phyloP scores from a whole-genome alignment of 2,797 vertebrate genomes.

The Cyprinodon diabolis region DNA sequence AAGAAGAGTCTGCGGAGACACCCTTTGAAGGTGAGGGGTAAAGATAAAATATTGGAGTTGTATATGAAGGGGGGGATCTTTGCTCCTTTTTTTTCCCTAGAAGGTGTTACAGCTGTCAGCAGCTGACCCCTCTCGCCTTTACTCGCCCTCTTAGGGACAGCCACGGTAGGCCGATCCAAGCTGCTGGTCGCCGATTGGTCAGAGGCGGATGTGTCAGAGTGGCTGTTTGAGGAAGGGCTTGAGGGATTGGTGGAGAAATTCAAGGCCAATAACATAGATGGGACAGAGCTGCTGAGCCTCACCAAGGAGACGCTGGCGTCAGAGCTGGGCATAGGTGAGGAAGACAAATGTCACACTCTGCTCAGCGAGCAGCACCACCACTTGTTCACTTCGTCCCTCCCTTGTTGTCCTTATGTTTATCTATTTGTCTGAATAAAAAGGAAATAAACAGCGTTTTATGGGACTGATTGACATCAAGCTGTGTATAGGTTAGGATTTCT shows the following conservation, averaged over 20 bases:
- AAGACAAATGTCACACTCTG: conserved; percentile 35
- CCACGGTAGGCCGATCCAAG: conserved; percentile 54
- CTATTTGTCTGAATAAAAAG: conserved; percentile 12
- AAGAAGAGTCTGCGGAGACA: conserved; percentile 47
- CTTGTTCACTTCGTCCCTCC: conserved; percentile 16
- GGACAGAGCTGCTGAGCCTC: conserved; percentile 88
- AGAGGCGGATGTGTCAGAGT: conserved; percentile 89
- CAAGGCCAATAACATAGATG: conserved; percentile 92
- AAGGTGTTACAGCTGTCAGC: conserved; percentile 23
- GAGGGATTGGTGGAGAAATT: conserved; percentile 84
- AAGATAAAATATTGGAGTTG: background rate
- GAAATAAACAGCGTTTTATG: conserved; percentile 23
- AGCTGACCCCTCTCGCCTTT: conserved; percentile 46
- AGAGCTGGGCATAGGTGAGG: conserved; percentile 94
- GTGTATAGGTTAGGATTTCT: conserved; percentile 32
- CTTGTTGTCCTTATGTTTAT: background rate
- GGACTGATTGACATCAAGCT: background rate
- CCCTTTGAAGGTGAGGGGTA: conserved; percentile 58
- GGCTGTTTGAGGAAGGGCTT: conserved; percentile 88
- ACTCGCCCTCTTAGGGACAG: conserved; percentile 69
- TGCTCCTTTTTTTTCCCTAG: conserved; percentile 32
- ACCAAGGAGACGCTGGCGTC: conserved; percentile 88
- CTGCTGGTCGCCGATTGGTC: conserved; percentile 88
- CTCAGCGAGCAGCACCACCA: conserved; percentile 11
- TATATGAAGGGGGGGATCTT: background rate